These are phyloP conservation scores for Reinhardtius hippoglossoides DNA, from an alignment of 2,113 vertebrate species.

Conservation along the genomic window DNA sequence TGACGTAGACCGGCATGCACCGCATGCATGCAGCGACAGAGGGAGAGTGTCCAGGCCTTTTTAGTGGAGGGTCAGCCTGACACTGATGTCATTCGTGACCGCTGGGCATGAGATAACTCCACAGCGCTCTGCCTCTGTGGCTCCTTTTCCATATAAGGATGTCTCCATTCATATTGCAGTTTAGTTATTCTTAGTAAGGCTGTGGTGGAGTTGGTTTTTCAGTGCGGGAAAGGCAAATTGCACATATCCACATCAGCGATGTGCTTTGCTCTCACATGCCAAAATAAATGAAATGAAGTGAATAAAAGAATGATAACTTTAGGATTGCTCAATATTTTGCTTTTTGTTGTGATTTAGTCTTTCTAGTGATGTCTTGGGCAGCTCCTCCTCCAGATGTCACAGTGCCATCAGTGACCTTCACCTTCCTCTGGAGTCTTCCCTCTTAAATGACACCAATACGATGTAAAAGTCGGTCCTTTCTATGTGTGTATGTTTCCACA, in stretches of 20 bases:
- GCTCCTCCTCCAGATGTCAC: neutral
- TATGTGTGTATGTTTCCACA: neutral
- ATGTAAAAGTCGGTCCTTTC: slow-evolving; percentile 31
- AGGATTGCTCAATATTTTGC: neutral
- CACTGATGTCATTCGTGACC: slow-evolving; percentile 71
- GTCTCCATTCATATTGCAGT: slow-evolving; percentile 60
- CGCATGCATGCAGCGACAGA: neutral
- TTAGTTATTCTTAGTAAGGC: slow-evolving; percentile 68
- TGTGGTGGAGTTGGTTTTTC: slow-evolving; percentile 34
- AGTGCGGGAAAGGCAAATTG: slow-evolving; percentile 40
- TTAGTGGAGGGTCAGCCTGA: slow-evolving; percentile 61
- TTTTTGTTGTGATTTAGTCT: neutral
- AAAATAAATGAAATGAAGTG: slow-evolving; percentile 16
- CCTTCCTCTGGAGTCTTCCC: slow-evolving; percentile 13
- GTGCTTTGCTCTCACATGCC: neutral
- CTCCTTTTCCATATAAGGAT: slow-evolving; percentile 73
- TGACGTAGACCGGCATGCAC: slow-evolving; percentile 25
- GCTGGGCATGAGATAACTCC: slow-evolving; percentile 60
- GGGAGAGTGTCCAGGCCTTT: slow-evolving; percentile 50
- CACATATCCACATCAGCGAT: slow-evolving; percentile 39
- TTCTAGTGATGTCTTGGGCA: neutral
- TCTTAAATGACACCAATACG: slow-evolving; percentile 30
- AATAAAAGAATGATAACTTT: neutral
- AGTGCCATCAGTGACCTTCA: slow-evolving; percentile 55
- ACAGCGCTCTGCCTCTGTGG: slow-evolving; percentile 38